Conservation (phyloP, 2,113 vertebrate genomes). For the Gymnarchus niloticus region DNA sequence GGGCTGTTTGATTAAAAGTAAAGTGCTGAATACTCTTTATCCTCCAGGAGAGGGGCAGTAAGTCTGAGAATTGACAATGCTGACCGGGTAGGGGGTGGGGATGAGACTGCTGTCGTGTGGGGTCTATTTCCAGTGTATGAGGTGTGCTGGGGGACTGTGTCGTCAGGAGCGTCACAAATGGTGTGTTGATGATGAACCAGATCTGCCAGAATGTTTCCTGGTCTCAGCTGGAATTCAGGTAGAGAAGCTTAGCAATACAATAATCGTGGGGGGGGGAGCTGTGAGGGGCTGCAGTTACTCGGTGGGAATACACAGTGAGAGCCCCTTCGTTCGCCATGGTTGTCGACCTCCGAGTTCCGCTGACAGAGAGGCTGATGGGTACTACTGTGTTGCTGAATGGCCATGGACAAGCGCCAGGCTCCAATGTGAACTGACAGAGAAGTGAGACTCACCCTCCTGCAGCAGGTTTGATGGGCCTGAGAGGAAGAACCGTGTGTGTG, state of each 20-base stretch:
- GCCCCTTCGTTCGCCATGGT: neutral
- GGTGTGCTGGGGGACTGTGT: neutral
- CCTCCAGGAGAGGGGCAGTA: constrained; percentile 19
- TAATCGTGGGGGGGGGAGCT: neutral
- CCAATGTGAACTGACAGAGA: neutral
- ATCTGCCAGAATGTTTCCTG: neutral
- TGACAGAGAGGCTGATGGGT: too few relatives aligned
- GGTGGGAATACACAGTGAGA: neutral
- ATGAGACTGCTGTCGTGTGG: neutral
- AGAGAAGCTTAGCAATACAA: neutral
- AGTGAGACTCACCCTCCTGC: neutral
- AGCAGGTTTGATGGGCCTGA: neutral
- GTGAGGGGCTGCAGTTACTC: neutral
- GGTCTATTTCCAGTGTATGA: neutral
- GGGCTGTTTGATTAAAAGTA: constrained; percentile 28
- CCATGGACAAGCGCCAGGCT: neutral
- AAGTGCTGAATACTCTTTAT: constrained; percentile 30
- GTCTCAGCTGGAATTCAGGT: too few relatives aligned
- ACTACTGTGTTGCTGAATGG: neutral
- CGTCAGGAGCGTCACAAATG: too few relatives aligned
- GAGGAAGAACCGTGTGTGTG: neutral
- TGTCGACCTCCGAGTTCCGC: neutral
- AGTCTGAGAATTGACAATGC: constrained; percentile 23
- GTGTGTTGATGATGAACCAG: neutral
- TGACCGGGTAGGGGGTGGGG: neutral